Conservation (phyloP, 2,797 vertebrate species). For the Characodon lateralis region DNA sequence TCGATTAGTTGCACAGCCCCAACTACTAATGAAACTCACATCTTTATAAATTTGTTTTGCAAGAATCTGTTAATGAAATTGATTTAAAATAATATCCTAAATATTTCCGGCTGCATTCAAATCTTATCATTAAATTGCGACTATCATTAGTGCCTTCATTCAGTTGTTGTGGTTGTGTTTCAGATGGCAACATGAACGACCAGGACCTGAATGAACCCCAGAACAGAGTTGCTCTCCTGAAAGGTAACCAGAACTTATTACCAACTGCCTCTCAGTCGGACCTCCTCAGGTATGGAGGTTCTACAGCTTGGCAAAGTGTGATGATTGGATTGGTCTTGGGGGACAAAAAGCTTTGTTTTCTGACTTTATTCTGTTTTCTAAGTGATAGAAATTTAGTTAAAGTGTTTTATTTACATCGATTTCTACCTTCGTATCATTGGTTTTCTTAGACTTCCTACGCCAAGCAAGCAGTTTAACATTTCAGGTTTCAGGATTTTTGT, state of each 20-base stretch:
- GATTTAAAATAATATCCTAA: too few relatives aligned
- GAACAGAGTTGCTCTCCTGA: constrained; percentile 91
- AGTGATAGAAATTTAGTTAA: neutral
- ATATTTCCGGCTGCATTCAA: too few relatives aligned
- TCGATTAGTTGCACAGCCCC: too few relatives aligned
- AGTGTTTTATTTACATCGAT: neutral
- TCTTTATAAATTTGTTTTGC: too few relatives aligned
- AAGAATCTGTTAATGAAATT: too few relatives aligned
- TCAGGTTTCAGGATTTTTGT: neutral
- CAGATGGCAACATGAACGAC: constrained; percentile 98
- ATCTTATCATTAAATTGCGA: too few relatives aligned
- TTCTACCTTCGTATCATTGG: neutral
- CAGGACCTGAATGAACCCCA: constrained; percentile 94
- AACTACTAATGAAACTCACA: too few relatives aligned
- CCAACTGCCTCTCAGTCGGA: too few relatives aligned
- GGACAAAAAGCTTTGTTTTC: neutral
- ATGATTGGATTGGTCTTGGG: too few relatives aligned
- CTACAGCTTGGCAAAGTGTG: too few relatives aligned
- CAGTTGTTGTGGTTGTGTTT: constrained; percentile 17
- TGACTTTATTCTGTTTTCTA: neutral
- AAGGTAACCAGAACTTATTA: constrained; percentile 82
- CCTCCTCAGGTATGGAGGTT: neutral
- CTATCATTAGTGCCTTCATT: neutral
- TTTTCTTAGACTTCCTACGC: neutral
- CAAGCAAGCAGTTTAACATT: neutral